A percentile compares a stretch with the other conserved stretches of the same genome.
Conservation (phyloP, 2,797 vertebrate genomes). For the Mormyrops attenuatus region DNA sequence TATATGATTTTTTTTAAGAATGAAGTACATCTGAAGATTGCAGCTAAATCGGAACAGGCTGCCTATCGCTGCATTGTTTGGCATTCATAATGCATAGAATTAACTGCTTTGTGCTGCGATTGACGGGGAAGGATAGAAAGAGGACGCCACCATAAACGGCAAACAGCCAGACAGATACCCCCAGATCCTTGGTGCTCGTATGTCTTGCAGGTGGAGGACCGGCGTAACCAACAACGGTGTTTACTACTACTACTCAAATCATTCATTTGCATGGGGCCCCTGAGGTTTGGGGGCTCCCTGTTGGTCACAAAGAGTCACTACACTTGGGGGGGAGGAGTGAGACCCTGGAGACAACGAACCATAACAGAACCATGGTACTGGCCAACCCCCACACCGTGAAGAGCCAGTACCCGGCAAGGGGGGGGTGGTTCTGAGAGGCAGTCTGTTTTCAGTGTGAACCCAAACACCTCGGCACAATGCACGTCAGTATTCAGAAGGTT, state of each 20-base stretch:
- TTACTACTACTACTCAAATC: neutral
- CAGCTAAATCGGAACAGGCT: neutral
- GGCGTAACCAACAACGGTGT: too few relatives aligned
- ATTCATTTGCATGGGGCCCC: neutral
- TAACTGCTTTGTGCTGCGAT: neutral
- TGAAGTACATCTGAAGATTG: neutral
- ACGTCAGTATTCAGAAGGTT: neutral
- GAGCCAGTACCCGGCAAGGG: neutral
- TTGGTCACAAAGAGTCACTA: neutral
- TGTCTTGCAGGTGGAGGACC: too few relatives aligned
- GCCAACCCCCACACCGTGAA: neutral
- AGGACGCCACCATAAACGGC: neutral
- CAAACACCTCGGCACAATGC: neutral
- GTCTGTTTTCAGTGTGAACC: neutral
- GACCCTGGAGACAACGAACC: neutral
- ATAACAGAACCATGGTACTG: neutral
- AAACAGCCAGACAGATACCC: neutral
- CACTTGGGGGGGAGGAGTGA: neutral
- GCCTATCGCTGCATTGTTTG: neutral
- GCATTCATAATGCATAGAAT: neutral
- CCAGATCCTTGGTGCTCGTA: neutral
- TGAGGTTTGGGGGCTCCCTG: neutral
- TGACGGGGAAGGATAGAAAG: neutral
- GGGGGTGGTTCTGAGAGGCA: neutral
- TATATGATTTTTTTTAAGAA: neutral